phyloP scores from a whole-genome alignment of 2,797 vertebrate species.

The Perodicticus potto region DNA sequence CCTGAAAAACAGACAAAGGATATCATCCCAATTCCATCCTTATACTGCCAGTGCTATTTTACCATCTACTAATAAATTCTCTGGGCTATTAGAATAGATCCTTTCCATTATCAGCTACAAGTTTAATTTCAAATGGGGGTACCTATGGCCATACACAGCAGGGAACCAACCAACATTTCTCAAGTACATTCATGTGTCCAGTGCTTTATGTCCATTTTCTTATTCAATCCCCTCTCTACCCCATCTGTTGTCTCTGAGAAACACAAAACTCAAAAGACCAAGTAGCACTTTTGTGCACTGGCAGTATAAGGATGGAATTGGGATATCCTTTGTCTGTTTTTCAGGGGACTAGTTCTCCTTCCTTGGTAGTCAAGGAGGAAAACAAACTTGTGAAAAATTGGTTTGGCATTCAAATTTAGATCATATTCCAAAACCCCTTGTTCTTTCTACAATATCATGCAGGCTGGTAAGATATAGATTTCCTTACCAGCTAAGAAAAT shows the following conservation, averaged over 20 bases:
- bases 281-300: background rate
- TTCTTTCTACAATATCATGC: background rate
- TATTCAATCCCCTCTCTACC: background rate
- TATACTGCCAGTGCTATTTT: background rate
- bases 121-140: background rate
- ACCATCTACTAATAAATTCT: background rate
- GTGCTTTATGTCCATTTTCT: background rate
- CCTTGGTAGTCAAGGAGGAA: background rate
- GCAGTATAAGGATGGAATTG: background rate
- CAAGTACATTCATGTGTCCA: background rate
- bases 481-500: slow-evolving; percentile 58
- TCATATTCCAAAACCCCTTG: slow-evolving; percentile 49
- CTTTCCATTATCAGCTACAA: background rate
- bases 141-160: background rate
- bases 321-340: background rate
- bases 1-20: background rate
- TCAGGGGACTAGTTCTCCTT: background rate
- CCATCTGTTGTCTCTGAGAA: background rate
- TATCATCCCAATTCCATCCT: background rate
- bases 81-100: background rate
- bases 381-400: background rate
- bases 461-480: slow-evolving; percentile 62
- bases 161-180: background rate
- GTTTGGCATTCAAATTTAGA: slow-evolving; percentile 35
- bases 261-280: slow-evolving; percentile 51